phyloP scores from a whole-genome alignment of 2,888 invertebrate genomes.

The Cristatella mucedo region DNA sequence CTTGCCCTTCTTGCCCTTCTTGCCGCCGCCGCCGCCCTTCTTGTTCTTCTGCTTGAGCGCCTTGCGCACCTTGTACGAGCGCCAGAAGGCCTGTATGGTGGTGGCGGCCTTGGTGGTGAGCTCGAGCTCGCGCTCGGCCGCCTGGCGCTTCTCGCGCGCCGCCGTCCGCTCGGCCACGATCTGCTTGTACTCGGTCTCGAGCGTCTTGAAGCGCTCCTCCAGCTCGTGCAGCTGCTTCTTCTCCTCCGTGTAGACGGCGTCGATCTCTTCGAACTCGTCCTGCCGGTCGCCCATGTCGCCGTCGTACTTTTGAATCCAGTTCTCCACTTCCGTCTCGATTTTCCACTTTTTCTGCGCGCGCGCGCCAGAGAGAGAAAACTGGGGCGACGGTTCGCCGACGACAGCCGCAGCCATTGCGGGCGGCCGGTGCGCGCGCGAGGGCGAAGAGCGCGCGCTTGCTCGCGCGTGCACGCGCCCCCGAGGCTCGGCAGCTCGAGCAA shows the following conservation, averaged over 20 bases:
- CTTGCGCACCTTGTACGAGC: slow-evolving; percentile 38
- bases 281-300: slow-evolving; percentile 35
- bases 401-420: too few species aligned
- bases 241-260: slow-evolving; percentile 34
- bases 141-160: slow-evolving; percentile 31
- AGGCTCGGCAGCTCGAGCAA: too few species aligned
- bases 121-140: slow-evolving; percentile 31
- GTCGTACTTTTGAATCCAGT: slow-evolving; percentile 37
- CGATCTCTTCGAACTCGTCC: slow-evolving; percentile 37
- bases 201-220: slow-evolving; percentile 35
- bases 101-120: slow-evolving; percentile 33
- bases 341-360: slow-evolving; percentile 34
- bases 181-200: slow-evolving; percentile 31
- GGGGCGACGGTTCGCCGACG: too few species aligned
- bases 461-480: too few species aligned
- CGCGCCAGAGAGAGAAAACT: too few species aligned
- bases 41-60: slow-evolving; percentile 33
- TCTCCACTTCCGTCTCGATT: slow-evolving; percentile 37
- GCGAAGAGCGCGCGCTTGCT: too few species aligned
- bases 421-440: too few species aligned
- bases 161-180: slow-evolving; percentile 34
- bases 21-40: slow-evolving; percentile 24
- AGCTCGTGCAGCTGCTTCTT: slow-evolving; percentile 37
- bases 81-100: slow-evolving; percentile 38
- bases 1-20: slow-evolving; percentile 13